Conservation (phyloP, 1,140 invertebrate genomes). For the Alviniconcha marisindica region DNA sequence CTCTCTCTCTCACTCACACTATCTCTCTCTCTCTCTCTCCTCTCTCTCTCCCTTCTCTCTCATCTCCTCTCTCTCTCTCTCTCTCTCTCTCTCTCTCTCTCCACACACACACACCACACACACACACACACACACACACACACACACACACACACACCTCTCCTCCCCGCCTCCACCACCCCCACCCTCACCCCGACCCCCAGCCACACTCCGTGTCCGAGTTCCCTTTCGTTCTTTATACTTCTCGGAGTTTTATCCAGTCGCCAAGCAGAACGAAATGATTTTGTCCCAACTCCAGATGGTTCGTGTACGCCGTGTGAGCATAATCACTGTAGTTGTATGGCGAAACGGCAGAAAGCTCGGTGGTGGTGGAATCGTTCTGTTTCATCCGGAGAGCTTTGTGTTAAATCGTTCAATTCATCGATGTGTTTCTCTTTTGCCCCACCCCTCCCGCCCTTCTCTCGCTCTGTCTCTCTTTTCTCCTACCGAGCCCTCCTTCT, state of each 20-base stretch:
- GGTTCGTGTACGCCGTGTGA: background rate
- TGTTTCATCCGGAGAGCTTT: background rate
- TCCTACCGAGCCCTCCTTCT: too few relatives aligned
- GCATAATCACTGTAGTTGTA: too few relatives aligned
- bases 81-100: background rate
- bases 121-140: slow-evolving; percentile 7
- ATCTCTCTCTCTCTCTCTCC: too few relatives aligned
- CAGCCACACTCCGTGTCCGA: background rate
- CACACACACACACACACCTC: background rate
- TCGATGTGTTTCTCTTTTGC: background rate
- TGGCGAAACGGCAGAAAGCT: too few relatives aligned
- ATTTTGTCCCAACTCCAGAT: background rate
- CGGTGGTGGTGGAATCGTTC: too few relatives aligned
- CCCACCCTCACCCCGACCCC: background rate
- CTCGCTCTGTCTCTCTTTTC: background rate
- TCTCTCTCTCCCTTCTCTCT: background rate
- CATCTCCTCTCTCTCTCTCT: background rate
- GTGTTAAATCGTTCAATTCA: background rate
- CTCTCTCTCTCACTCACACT: background rate
- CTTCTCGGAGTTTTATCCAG: too few relatives aligned
- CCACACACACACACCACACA: background rate
- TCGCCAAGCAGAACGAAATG: background rate
- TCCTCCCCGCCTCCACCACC: background rate
- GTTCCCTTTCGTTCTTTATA: background rate
- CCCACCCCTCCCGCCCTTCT: background rate